phyloP scores from a whole-genome alignment of 2,888 invertebrate species.

The Podabrus alpinus region DNA sequence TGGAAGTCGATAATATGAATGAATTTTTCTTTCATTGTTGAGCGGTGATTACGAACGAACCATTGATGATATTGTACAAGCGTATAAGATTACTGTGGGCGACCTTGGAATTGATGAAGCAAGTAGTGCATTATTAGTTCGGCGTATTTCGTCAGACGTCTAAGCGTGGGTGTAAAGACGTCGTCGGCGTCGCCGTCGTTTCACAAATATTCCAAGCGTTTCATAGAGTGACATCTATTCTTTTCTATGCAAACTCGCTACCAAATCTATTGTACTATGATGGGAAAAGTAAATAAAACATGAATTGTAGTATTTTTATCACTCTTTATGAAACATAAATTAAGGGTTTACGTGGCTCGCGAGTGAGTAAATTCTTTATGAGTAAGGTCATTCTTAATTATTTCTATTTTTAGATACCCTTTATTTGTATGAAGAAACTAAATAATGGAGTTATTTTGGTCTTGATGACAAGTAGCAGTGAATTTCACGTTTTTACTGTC shows the following conservation, averaged over 20 bases:
- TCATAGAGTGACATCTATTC: background rate
- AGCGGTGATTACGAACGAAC: slow-evolving; percentile 32
- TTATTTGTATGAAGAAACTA: slow-evolving; percentile 14
- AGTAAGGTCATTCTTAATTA: slow-evolving; percentile 27
- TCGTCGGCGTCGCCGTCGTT: background rate
- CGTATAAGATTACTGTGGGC: slow-evolving; percentile 32
- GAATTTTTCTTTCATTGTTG: background rate
- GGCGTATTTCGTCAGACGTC: slow-evolving; percentile 7
- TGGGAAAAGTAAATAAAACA: background rate
- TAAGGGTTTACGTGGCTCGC: slow-evolving; percentile 13
- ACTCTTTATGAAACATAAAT: background rate
- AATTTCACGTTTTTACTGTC: slow-evolving; percentile 16
- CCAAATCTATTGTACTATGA: background rate
- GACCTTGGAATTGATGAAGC: slow-evolving; percentile 32
- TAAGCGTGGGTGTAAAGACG: background rate
- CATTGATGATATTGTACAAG: slow-evolving; percentile 36
- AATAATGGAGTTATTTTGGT: slow-evolving; percentile 28
- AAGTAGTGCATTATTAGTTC: slow-evolving; percentile 3
- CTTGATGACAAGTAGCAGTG: slow-evolving; percentile 17
- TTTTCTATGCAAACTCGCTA: background rate
- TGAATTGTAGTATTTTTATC: background rate
- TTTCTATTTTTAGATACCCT: slow-evolving; percentile 24
- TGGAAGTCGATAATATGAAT: slow-evolving; percentile 3
- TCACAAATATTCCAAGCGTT: background rate
- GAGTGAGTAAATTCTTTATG: slow-evolving; percentile 26